A percentile compares a stretch with the other conserved stretches of the same genome.
Conservation (phyloP, 2,797 vertebrate genomes). For the Acanthopagrus latus region DNA sequence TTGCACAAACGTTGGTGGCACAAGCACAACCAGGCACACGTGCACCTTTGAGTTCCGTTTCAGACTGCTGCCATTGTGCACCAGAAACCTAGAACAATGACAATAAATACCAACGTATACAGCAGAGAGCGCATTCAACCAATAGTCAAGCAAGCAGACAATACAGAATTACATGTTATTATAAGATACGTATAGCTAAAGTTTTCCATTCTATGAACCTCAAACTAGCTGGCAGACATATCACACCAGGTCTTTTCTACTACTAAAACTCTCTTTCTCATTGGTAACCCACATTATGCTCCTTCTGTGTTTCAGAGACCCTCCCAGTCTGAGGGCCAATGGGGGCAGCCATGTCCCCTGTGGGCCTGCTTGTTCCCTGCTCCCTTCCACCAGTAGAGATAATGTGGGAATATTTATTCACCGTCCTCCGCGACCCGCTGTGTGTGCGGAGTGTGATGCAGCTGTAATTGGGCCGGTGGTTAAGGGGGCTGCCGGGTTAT, state of each 20-base stretch:
- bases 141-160: background rate
- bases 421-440: constrained; percentile 87
- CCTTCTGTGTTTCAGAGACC: constrained; percentile 32
- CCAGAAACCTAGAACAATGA: background rate
- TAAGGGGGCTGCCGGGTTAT: constrained; percentile 81
- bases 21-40: background rate
- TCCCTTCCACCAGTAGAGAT: constrained; percentile 71
- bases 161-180: background rate
- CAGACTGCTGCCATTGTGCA: background rate
- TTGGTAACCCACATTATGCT: constrained; percentile 58
- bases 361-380: constrained; percentile 60
- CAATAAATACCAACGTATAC: background rate
- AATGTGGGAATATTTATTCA: constrained; percentile 93
- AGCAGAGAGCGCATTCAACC: background rate
- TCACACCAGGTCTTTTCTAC: background rate
- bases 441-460: constrained; percentile 69
- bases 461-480: constrained; percentile 87
- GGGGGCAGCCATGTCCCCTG: constrained; percentile 56
- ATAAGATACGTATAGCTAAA: background rate
- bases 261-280: constrained; percentile 23
- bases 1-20: background rate
- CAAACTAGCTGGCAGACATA: constrained; percentile 4
- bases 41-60: no score
- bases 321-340: constrained; percentile 45
- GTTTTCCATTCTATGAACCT: background rate